Percentiles rank a stretch among this genome's conserved stretches.
These are phyloP conservation scores for Phlogophora meticulosa DNA, from an alignment of 2,888 invertebrate genomes.

Conservation along the genomic window DNA sequence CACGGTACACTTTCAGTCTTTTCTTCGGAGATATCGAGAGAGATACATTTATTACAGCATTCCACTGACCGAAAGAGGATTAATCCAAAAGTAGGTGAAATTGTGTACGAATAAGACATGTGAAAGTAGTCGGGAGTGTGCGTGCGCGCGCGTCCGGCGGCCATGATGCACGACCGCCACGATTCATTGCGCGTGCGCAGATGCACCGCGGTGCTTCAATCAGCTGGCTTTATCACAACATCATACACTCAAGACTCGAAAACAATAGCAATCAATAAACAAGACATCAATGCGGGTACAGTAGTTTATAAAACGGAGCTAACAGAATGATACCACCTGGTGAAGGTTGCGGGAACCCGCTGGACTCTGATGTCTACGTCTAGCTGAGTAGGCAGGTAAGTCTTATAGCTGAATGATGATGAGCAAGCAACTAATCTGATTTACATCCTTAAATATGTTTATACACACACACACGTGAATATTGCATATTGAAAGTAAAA, in stretches of 20 bases:
- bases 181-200: slow-evolving; percentile 74
- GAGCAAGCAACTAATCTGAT: background rate
- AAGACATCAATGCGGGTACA: background rate
- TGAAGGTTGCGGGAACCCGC: background rate
- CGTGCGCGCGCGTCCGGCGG: slow-evolving; percentile 73
- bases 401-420: slow-evolving; percentile 3
- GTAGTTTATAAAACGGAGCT: background rate
- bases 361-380: background rate
- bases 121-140: slow-evolving; percentile 81
- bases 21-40: slow-evolving; percentile 11
- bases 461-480: slow-evolving; percentile 17
- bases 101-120: slow-evolving; percentile 77
- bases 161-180: slow-evolving; percentile 80
- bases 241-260: slow-evolving; percentile 11
- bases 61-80: slow-evolving; percentile 66
- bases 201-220: slow-evolving; percentile 58
- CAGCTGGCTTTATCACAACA: slow-evolving; percentile 58
- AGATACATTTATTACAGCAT: slow-evolving; percentile 41
- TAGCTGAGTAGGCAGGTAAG: too few species aligned
- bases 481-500: slow-evolving; percentile 35
- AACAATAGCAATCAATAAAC: slow-evolving; percentile 18
- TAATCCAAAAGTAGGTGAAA: slow-evolving; percentile 81
- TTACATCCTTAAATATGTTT: slow-evolving; percentile 7
- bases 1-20: slow-evolving; percentile 10
- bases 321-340: background rate